Evolutionary conservation across 2,113 vertebrate genomes (phyloP).

Genomic region (Piaya cayana): DNA sequence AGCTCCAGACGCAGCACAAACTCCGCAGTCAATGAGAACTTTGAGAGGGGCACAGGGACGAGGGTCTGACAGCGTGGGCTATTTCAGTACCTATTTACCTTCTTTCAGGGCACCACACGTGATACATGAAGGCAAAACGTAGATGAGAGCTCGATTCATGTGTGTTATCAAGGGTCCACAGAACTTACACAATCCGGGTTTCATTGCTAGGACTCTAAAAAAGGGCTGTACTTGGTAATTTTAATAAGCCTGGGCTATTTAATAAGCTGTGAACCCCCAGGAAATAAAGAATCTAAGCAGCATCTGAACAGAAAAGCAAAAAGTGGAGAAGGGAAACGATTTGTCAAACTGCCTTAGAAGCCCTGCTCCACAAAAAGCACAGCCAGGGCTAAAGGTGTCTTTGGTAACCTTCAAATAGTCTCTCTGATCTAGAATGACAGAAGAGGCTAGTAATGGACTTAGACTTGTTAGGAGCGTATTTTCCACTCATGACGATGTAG

Average conservation of each 20-base stretch:
- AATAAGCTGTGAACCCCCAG: neutral
- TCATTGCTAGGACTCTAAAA: constrained; percentile 7
- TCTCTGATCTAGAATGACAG: neutral
- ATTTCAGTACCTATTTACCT: constrained; percentile 40
- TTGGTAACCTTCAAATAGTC: neutral
- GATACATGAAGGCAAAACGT: neutral
- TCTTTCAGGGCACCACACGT: neutral
- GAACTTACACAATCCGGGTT: neutral
- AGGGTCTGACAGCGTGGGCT: neutral
- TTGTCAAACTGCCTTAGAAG: neutral
- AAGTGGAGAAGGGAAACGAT: constrained; percentile 9
- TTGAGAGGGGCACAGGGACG: constrained; percentile 16
- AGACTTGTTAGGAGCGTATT: neutral
- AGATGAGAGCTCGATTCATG: neutral
- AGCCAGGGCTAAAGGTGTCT: neutral
- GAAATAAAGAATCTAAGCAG: neutral
- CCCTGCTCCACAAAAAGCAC: neutral
- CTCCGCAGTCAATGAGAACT: constrained; percentile 34
- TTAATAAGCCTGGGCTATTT: constrained; percentile 3
- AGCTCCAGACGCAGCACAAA: constrained; percentile 17
- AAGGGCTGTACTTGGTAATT: neutral
- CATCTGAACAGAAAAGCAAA: neutral
- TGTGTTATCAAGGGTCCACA: neutral
- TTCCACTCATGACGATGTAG: neutral
- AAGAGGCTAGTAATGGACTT: neutral